These are phyloP conservation scores for Chrysocyon brachyurus DNA, from an alignment of 2,797 vertebrate species.

Conservation along the genomic window DNA sequence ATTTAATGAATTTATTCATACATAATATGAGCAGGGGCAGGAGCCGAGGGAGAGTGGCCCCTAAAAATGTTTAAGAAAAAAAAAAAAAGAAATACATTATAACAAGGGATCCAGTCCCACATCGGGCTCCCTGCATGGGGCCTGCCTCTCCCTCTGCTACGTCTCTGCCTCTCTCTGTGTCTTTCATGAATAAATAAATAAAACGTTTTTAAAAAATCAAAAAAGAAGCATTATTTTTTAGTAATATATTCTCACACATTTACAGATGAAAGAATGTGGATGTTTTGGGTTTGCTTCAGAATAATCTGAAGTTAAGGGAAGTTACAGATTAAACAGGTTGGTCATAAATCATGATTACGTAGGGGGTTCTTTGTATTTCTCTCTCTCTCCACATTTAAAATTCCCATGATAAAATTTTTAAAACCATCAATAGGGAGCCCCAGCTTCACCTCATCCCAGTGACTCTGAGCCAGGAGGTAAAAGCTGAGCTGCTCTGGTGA, in stretches of 20 bases:
- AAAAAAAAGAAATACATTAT: too few relatives aligned
- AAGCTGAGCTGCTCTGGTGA: neutral
- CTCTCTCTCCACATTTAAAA: neutral
- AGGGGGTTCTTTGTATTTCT: neutral
- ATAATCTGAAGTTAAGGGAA: conserved; percentile 31
- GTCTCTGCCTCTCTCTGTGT: too few relatives aligned
- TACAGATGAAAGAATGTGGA: neutral
- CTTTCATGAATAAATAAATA: neutral
- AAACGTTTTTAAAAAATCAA: neutral
- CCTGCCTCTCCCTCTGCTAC: too few relatives aligned
- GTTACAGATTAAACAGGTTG: neutral
- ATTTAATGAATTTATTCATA: too few relatives aligned
- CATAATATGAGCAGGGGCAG: too few relatives aligned
- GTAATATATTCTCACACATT: neutral
- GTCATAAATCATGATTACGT: neutral
- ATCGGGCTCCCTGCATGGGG: too few relatives aligned
- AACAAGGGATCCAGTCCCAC: too few relatives aligned
- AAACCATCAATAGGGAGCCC: neutral
- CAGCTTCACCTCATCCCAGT: neutral
- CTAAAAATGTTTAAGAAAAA: too few relatives aligned
- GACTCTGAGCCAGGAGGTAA: neutral
- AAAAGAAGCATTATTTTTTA: neutral
- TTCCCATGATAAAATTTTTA: neutral
- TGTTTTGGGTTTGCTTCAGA: neutral
- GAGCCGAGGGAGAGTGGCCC: too few relatives aligned